phyloP scores from a whole-genome alignment of 2,113 vertebrate genomes.

The Megalops atlanticus region DNA sequence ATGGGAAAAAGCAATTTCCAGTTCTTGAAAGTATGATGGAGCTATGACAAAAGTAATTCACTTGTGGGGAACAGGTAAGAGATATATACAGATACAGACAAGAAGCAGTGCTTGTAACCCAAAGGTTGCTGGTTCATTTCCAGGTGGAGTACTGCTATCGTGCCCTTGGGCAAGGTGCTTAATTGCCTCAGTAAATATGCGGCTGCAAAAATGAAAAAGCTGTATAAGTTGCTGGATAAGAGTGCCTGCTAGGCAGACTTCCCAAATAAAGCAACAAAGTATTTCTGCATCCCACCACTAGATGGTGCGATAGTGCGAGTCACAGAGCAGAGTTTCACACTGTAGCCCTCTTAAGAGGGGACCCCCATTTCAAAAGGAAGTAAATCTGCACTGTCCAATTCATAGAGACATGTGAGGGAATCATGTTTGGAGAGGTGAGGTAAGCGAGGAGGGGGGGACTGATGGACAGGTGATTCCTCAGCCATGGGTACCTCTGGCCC shows the following conservation, averaged over 20 bases:
- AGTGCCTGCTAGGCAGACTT: too few species aligned
- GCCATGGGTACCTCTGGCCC: too few species aligned
- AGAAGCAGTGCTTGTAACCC: too few species aligned
- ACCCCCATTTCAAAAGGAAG: too few species aligned
- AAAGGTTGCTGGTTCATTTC: too few species aligned
- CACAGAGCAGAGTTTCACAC: not conserved
- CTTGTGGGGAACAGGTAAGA: too few species aligned
- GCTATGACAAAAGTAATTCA: not conserved
- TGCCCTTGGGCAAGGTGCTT: too few species aligned
- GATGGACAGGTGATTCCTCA: not conserved
- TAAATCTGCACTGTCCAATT: not conserved
- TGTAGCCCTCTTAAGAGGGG: not conserved
- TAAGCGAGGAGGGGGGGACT: not conserved
- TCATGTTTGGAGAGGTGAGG: not conserved
- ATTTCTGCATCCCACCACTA: not conserved
- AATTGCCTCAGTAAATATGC: too few species aligned
- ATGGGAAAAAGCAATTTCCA: not conserved
- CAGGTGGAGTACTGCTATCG: too few species aligned
- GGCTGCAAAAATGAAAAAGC: too few species aligned
- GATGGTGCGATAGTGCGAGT: not conserved
- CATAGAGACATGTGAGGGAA: not conserved
- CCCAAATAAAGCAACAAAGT: not conserved
- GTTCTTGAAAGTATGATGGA: not conserved
- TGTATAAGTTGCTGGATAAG: too few species aligned
- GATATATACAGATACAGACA: too few species aligned